Percentiles rank a stretch among this genome's conserved stretches.
Evolutionary conservation across 2,797 vertebrate genomes (phyloP).

Genomic region (Epinephelus coioides): DNA sequence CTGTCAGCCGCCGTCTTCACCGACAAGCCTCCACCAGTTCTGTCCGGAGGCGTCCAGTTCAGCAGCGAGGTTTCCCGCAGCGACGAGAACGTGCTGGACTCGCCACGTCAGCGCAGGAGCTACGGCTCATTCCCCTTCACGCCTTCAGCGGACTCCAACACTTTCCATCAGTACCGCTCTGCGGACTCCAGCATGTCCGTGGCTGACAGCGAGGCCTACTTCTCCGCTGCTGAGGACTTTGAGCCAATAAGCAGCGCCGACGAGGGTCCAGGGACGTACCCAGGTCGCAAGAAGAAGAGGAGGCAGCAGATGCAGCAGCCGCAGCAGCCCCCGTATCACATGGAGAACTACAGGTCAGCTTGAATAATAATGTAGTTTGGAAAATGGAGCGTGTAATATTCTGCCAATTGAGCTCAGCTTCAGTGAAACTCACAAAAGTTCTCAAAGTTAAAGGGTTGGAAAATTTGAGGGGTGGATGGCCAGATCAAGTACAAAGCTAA

Average conservation of each 20-base stretch:
- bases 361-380: not conserved
- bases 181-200: constrained; percentile 98
- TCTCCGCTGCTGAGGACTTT: constrained; percentile 97
- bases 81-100: constrained; percentile 96
- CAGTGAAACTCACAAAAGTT: constrained; percentile 23
- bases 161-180: constrained; percentile 97
- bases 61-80: constrained; percentile 96
- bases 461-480: constrained; percentile 21
- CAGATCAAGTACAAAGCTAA: constrained; percentile 47
- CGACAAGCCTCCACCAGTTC: constrained; percentile 90
- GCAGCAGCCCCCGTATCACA: constrained; percentile 86
- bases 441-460: constrained; percentile 30
- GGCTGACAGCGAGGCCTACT: constrained; percentile 98
- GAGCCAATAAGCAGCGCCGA: constrained; percentile 96
- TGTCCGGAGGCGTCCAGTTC: constrained; percentile 93
- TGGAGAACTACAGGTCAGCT: constrained; percentile 84
- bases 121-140: constrained; percentile 98
- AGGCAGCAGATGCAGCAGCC: constrained; percentile 89
- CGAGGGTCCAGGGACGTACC: constrained; percentile 97
- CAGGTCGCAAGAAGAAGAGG: constrained; percentile 95
- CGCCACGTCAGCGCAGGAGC: constrained; percentile 96
- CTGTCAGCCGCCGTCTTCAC: constrained; percentile 94
- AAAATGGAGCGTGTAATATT: not conserved
- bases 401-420: not conserved
- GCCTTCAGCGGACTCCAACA: constrained; percentile 96